phyloP scores from a whole-genome alignment of 2,113 vertebrate species.

The Saguinus imperator region DNA sequence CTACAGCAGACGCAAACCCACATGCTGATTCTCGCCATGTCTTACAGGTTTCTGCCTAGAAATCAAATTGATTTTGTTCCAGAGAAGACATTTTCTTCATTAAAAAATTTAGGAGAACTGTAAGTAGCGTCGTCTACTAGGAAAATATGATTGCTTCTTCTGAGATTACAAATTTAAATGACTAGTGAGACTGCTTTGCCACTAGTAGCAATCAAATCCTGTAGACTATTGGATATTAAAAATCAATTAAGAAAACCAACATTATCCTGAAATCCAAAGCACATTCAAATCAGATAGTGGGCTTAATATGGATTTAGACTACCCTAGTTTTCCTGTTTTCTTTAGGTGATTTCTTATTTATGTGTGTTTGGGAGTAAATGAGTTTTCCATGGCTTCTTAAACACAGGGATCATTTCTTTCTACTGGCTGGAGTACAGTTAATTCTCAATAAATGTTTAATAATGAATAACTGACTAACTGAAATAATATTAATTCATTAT shows the following conservation, averaged over 20 bases:
- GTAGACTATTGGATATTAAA: slow-evolving; percentile 37
- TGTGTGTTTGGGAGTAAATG: neutral
- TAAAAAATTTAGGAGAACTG: slow-evolving; percentile 86
- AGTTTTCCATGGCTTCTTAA: slow-evolving; percentile 4
- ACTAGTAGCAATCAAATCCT: slow-evolving; percentile 46
- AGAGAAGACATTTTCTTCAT: slow-evolving; percentile 87
- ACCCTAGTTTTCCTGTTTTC: neutral
- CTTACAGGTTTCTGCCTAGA: slow-evolving; percentile 84
- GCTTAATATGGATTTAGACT: neutral
- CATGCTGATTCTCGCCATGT: slow-evolving; percentile 64
- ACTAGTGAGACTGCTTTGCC: slow-evolving; percentile 41
- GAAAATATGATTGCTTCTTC: slow-evolving; percentile 66
- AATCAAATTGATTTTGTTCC: slow-evolving; percentile 87
- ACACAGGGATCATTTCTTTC: neutral
- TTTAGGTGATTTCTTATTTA: neutral
- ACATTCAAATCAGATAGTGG: slow-evolving; percentile 30
- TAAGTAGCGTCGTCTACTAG: slow-evolving; percentile 78
- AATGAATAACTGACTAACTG: neutral
- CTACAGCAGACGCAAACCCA: slow-evolving; percentile 18
- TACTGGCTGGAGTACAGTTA: neutral
- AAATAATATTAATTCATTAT: slow-evolving; percentile 2
- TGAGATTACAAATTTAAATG: slow-evolving; percentile 32
- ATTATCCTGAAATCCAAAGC: slow-evolving; percentile 32
- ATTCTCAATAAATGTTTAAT: neutral
- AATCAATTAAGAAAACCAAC: slow-evolving; percentile 23